phyloP scores from a whole-genome alignment of 1,140 invertebrate genomes.

The Trypoxylus dichotomus region DNA sequence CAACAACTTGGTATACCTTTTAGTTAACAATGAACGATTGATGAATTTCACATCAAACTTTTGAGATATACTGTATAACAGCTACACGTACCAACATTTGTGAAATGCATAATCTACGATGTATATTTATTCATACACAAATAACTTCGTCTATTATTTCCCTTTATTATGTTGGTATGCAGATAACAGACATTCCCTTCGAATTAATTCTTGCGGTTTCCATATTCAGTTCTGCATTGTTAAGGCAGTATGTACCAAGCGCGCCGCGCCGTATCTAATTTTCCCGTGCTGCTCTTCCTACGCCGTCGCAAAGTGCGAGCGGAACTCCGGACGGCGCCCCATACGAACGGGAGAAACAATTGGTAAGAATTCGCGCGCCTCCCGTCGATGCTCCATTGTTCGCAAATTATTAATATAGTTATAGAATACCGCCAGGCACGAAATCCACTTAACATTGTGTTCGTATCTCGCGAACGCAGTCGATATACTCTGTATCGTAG shows the following conservation, averaged over 20 bases:
- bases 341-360: slow-evolving; percentile 5
- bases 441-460: slow-evolving; percentile 1
- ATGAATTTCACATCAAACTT: too few species aligned
- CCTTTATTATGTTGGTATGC: background rate
- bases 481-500: background rate
- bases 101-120: too few species aligned
- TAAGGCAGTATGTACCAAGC: background rate
- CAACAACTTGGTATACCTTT: too few species aligned
- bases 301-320: background rate
- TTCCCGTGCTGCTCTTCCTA: background rate
- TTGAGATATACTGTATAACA: too few species aligned
- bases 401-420: slow-evolving; percentile 18
- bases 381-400: slow-evolving; percentile 18
- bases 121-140: background rate
- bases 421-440: slow-evolving; percentile 11
- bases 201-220: slow-evolving; percentile 22
- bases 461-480: background rate
- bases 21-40: too few species aligned
- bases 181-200: slow-evolving; percentile 11
- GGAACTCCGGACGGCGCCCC: background rate
- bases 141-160: background rate
- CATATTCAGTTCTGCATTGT: slow-evolving; percentile 15
- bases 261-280: slow-evolving; percentile 1
- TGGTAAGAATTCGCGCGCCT: background rate
- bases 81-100: too few species aligned